phyloP scores from a whole-genome alignment of 2,797 vertebrate genomes.

The Antennarius maculatus region DNA sequence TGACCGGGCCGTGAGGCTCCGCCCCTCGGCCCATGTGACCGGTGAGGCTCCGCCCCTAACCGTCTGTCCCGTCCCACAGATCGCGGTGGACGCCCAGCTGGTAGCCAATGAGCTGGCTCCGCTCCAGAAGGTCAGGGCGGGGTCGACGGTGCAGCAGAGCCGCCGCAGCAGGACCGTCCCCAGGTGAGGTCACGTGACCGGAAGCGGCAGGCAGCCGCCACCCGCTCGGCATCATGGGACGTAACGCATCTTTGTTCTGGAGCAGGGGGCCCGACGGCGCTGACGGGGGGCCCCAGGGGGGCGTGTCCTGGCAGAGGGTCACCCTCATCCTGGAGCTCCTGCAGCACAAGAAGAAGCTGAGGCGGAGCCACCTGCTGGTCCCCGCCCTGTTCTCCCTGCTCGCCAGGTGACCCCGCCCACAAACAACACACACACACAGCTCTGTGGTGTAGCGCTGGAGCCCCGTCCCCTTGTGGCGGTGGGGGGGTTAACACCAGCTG shows the following conservation, averaged over 20 bases:
- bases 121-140: conserved; percentile 77
- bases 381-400: conserved; percentile 91
- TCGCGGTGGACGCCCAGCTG: conserved; percentile 87
- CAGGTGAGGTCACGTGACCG: conserved; percentile 65
- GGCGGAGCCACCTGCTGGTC: conserved; percentile 83
- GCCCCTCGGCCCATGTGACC: neutral
- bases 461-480: neutral
- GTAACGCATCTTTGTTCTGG: too few relatives aligned
- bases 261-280: conserved; percentile 79
- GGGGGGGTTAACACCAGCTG: neutral
- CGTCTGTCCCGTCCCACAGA: conserved; percentile 67
- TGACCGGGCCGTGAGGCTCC: neutral
- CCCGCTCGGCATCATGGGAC: too few relatives aligned
- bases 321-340: conserved; percentile 93
- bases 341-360: conserved; percentile 97
- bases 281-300: conserved; percentile 59
- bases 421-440: too few relatives aligned
- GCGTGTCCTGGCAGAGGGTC: conserved; percentile 86
- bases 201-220: too few relatives aligned
- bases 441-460: too few relatives aligned
- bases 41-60: too few relatives aligned
- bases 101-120: conserved; percentile 88
- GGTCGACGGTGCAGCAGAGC: conserved; percentile 87
- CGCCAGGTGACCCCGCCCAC: conserved; percentile 79
- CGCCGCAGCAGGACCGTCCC: conserved; percentile 86